A percentile compares a stretch with the other conserved stretches of the same genome.
These are phyloP conservation scores for Drosophila pseudotalamancana DNA, from an alignment of 2,888 invertebrate species.

Conservation along the genomic window DNA sequence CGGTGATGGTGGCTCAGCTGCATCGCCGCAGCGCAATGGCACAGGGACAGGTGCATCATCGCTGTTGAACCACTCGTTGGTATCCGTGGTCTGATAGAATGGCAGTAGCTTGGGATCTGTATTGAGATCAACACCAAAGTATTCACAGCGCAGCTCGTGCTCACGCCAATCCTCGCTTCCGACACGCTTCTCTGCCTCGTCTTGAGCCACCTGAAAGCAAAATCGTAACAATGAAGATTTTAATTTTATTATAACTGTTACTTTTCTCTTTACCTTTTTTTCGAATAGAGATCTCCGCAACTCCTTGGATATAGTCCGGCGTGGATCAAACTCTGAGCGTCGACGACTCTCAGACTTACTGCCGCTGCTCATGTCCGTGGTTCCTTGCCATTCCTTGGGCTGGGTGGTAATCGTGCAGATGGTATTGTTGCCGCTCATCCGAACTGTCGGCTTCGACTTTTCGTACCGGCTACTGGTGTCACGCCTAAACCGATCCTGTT, in stretches of 20 bases:
- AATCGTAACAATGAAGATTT: too few relatives aligned
- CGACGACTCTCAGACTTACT: constrained; percentile 26
- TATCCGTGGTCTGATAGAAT: constrained; percentile 82
- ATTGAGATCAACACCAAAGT: constrained; percentile 82
- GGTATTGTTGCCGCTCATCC: constrained; percentile 70
- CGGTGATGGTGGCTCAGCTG: constrained; percentile 50
- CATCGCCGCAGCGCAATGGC: constrained; percentile 81
- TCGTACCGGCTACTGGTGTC: constrained; percentile 57
- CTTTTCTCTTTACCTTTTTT: constrained; percentile 69
- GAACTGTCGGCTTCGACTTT: constrained; percentile 44
- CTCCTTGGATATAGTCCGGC: constrained; percentile 79
- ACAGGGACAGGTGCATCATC: constrained; percentile 76
- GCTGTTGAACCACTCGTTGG: constrained; percentile 83
- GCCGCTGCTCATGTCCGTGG: constrained; percentile 13
- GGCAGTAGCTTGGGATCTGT: constrained; percentile 80
- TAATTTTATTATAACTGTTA: background rate
- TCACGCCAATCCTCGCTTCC: constrained; percentile 81
- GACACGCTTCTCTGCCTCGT: constrained; percentile 83
- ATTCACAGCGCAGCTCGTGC: constrained; percentile 82
- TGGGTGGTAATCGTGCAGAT: constrained; percentile 66
- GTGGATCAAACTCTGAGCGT: constrained; percentile 41
- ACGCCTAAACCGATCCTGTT: constrained; percentile 64
- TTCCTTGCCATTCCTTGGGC: constrained; percentile 32
- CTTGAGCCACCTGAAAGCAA: constrained; percentile 79
- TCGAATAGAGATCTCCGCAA: constrained; percentile 83